Evolutionary conservation across 2,113 vertebrate species (phyloP).

Genomic region (Ondatra zibethicus): DNA sequence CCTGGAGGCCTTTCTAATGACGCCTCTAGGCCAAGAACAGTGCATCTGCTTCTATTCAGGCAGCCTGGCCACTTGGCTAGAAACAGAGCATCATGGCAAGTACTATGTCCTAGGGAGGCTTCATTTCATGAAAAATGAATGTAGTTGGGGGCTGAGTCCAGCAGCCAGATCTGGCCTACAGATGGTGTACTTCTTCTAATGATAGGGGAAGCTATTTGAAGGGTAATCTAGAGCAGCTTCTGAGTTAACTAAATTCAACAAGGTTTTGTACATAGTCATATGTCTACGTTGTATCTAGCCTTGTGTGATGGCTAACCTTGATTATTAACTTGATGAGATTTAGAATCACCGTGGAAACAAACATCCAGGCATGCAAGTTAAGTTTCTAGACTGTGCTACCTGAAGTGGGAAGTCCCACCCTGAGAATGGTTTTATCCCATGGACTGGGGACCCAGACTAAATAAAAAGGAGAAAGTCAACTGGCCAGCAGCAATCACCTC

Average conservation of each 20-base stretch:
- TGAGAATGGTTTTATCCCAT: neutral
- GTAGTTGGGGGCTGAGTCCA: neutral
- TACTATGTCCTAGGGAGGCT: neutral
- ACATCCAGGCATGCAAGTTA: neutral
- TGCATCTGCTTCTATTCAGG: conserved; percentile 59
- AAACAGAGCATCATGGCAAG: conserved; percentile 36
- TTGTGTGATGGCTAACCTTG: neutral
- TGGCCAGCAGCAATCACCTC: neutral
- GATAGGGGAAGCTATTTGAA: neutral
- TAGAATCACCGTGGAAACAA: neutral
- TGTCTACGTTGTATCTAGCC: neutral
- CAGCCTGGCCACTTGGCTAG: conserved; percentile 53
- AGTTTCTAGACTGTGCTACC: neutral
- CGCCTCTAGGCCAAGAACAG: neutral
- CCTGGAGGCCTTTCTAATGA: conserved; percentile 20
- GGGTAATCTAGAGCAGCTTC: neutral
- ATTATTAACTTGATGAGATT: neutral
- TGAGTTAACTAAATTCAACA: conserved; percentile 19
- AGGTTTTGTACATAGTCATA: neutral
- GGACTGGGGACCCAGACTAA: neutral
- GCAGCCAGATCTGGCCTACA: conserved; percentile 37
- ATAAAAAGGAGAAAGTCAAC: no score
- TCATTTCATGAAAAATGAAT: conserved; percentile 68
- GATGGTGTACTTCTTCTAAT: conserved; percentile 39
- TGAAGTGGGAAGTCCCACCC: no score